Base-by-base conservation (phyloP, 1,140 invertebrate species). In the Drosophila sechellia region DNA sequence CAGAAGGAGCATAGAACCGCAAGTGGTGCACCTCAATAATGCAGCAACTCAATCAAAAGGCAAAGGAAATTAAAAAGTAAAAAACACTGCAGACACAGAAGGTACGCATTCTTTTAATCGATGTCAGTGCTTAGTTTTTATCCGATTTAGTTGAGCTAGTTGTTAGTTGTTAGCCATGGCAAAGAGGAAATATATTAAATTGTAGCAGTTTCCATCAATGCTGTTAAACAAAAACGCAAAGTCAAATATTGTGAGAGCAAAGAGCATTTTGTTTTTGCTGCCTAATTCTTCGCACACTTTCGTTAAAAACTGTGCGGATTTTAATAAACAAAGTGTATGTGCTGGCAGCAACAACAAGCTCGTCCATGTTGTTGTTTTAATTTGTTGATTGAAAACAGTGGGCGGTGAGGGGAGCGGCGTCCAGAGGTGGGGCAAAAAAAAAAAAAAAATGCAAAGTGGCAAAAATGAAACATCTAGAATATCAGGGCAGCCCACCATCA, bases 361-460 rank as follows among this genome's bases (percentile, higher is more conserved):
- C 20, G 12, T 70, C 35, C 20, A 15, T 48, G 52, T 49, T 75
- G 73, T 66, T 76, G 68, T 49, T 53, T 68, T 76, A 76, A 77
- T 77, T 76, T 76, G 55, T 76, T 77, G 63, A 77, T 69, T 77
- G 72, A 59, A 76, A 76, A 54, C 20, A 46, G 6, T 37, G 10
- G 20, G 22, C 0, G 8, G 20, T 22, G 31, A 10, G 31, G 6
- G 31, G 31, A 5, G 11, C 0, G 27, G 6, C 1, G 11, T 22
- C 20, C 2, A 22, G 20, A 10, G 37, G 3, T n/a, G 15, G 27
- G 27, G 27, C 27, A 37, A 37, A 11, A 13, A 37, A 37, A 11
- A n/a, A 43, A 43, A 49, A 40, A 68, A 69, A 31, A 13, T n/a
- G 42, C 17, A 70, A 65, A 54, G 34, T 69, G 60, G 61, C 48